Evolutionary conservation across 2,888 invertebrate genomes (phyloP), one percentile per base, ranked within the genome.

Genomic region (Drosophila hamatofila): DNA sequence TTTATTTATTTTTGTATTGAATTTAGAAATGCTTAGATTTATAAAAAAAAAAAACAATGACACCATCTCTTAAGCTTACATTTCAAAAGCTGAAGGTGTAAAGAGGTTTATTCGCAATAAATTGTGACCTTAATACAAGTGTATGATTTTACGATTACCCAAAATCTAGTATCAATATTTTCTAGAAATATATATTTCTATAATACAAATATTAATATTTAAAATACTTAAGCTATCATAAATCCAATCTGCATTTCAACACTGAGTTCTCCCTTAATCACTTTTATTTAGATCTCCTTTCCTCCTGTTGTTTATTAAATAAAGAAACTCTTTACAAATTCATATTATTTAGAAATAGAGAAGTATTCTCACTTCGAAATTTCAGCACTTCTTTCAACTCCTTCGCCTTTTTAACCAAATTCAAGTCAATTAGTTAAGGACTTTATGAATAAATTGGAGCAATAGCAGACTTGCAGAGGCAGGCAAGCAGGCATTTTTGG

Each of bases 371-470:
- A n/a, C n/a, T 65, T 65, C n/a, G 41, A 21, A 41, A 16, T 18
- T 27, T n/a, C 14, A 18, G 8, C 39, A 30, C 11, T 21, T 33
- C 1, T 25, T 35, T 21, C 12, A 4, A 5, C 3, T 12, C 4
- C 8, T 30, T 16, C 30, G 5, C 11, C 30, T 6, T 21, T 56
- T 41, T 49, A 18, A 33, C 16, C 21, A 18, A 42, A 55, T 41
- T 21, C 30, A 30, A 27, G 25, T 39, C 41, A 21, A 41, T 30
- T 21, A 21, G 55, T 27, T 37, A 55, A 66, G 33, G 35, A 49
- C 25, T 46, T 46, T 35, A 49, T 68, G 33, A 51, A 68, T 39
- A 30, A 33, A 49, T 21, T 49, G 30, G 8, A 30, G 49, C 49
- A 33, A 21, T 30, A 18, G 30, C 16, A 16, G 42, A 5, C n/a